These are phyloP conservation scores for Macrosteles quadrilineatus DNA, from an alignment of 1,140 invertebrate species.

Conservation along the genomic window DNA sequence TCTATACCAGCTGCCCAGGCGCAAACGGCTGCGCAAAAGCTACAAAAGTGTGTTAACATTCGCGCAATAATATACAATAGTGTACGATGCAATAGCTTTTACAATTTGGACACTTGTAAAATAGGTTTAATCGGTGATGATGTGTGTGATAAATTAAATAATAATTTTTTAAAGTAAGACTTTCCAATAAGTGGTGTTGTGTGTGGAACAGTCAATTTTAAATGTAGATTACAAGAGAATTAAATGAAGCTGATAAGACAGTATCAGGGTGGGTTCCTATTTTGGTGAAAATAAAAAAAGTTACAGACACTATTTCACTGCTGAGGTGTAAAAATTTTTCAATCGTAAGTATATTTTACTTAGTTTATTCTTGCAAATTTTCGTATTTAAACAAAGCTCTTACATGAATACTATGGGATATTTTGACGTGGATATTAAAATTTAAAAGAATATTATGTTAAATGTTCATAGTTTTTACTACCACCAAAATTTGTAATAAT, in stretches of 20 bases:
- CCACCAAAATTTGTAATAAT: too few species aligned
- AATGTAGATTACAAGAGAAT: not conserved
- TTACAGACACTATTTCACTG: slow-evolving; percentile 7
- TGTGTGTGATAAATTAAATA: slow-evolving; percentile 5
- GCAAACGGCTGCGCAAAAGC: slow-evolving; percentile 30
- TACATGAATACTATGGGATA: too few species aligned
- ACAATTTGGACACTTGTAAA: not conserved
- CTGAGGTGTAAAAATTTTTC: not conserved
- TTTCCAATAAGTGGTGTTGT: not conserved
- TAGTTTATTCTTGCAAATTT: too few species aligned
- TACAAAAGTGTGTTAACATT: slow-evolving; percentile 15
- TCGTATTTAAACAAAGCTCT: too few species aligned
- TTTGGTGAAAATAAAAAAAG: slow-evolving; percentile 10
- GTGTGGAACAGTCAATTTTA: slow-evolving; percentile 8
- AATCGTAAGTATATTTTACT: slow-evolving; percentile 13
- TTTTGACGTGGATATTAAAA: too few species aligned
- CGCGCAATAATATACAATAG: slow-evolving; percentile 36
- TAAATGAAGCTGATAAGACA: not conserved
- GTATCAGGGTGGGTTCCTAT: slow-evolving; percentile 17
- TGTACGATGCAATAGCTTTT: slow-evolving; percentile 19
- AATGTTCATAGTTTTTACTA: too few species aligned
- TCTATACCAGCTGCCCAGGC: slow-evolving; percentile 25
- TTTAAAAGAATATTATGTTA: too few species aligned
- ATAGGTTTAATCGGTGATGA: slow-evolving; percentile 1
- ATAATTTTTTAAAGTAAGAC: not conserved